Evolutionary conservation across 2,888 invertebrate species (phyloP).

Genomic region (Euplagia quadripunctaria): DNA sequence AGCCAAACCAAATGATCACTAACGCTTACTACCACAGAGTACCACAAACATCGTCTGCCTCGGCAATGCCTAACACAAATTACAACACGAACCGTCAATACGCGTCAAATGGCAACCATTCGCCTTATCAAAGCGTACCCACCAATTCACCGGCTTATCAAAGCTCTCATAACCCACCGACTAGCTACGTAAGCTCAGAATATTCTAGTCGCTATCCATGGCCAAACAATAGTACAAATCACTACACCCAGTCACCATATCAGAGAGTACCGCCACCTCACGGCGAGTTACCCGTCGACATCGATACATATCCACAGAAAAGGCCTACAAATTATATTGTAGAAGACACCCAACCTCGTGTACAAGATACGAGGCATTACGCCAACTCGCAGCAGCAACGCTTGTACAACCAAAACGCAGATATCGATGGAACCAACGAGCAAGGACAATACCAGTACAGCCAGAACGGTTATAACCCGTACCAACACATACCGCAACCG

Average conservation of each 20-base stretch:
- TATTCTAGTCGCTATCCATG: conserved; percentile 85
- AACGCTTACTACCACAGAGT: conserved; percentile 81
- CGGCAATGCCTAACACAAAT: conserved; percentile 60
- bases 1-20: conserved; percentile 61
- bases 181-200: conserved; percentile 79
- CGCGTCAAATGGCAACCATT: conserved; percentile 61
- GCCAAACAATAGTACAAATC: conserved; percentile 71
- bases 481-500: conserved; percentile 89
- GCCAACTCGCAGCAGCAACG: conserved; percentile 75
- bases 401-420: conserved; percentile 75
- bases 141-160: conserved; percentile 81
- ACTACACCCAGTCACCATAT: conserved; percentile 83
- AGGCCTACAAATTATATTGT: conserved; percentile 75
- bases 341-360: conserved; percentile 68
- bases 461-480: conserved; percentile 84
- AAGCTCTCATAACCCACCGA: conserved; percentile 85
- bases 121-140: conserved; percentile 84
- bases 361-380: conserved; percentile 71
- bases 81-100: conserved; percentile 70
- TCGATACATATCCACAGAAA: conserved; percentile 76
- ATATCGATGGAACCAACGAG: conserved; percentile 64
- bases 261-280: conserved; percentile 89
- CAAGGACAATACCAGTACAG: conserved; percentile 71
- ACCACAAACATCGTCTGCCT: conserved; percentile 66
- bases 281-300: conserved; percentile 75